Evolutionary conservation across 2,888 invertebrate species (phyloP).

Genomic region (Ochropleura leucogaster): DNA sequence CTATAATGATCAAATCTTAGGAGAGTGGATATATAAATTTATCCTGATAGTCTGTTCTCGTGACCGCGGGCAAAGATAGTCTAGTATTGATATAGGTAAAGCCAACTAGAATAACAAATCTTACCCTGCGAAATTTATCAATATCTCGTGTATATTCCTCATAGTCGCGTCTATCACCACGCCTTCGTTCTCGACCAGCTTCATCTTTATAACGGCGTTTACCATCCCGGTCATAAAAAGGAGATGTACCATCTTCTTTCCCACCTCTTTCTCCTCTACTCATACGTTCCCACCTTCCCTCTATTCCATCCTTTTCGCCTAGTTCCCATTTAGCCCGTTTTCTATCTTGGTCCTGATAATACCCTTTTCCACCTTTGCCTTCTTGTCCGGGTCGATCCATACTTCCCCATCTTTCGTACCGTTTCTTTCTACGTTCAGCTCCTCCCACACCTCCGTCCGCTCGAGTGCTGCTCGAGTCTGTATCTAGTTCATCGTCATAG

Average conservation of each 20-base stretch:
- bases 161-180: neutral
- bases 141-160: too few species aligned
- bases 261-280: neutral
- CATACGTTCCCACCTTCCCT: neutral
- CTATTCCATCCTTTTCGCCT: neutral
- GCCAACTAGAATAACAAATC: neutral
- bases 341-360: too few species aligned
- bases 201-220: neutral
- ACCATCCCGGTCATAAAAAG: too few species aligned
- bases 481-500: neutral
- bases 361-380: neutral
- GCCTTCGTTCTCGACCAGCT: neutral
- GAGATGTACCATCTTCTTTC: neutral
- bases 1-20: neutral
- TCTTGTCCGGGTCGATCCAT: neutral
- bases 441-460: neutral
- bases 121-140: neutral
- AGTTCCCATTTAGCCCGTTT: neutral
- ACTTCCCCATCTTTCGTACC: neutral
- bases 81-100: neutral
- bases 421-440: neutral
- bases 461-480: neutral
- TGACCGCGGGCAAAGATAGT: neutral
- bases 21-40: neutral
- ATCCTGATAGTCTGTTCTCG: neutral